These are phyloP conservation scores for Dasypogon diadema DNA, from an alignment of 2,888 invertebrate genomes.

Conservation along the genomic window DNA sequence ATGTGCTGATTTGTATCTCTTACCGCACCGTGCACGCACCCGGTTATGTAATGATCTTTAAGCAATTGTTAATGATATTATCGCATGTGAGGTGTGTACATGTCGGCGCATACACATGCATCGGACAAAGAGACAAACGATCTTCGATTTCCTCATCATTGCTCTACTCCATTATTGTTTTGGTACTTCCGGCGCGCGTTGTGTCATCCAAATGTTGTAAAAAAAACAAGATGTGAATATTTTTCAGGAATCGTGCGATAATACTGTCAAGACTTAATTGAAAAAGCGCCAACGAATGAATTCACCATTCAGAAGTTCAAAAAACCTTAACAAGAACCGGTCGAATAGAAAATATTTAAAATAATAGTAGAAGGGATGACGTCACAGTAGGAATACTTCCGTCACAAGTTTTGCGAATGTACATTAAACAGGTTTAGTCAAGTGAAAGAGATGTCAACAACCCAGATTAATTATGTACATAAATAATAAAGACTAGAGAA, in stretches of 20 bases:
- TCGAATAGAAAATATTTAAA: no score
- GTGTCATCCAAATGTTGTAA: constrained; percentile 9
- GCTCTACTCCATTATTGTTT: neutral
- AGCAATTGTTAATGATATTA: constrained; percentile 18
- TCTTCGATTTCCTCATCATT: constrained; percentile 30
- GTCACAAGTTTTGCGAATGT: no score
- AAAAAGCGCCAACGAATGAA: no score
- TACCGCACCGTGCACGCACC: neutral
- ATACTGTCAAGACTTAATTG: no score
- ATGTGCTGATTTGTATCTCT: constrained; percentile 1
- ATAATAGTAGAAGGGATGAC: no score
- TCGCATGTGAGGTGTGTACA: neutral
- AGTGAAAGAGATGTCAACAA: no score
- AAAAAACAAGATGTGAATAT: constrained; percentile 9
- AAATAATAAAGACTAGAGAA: no score
- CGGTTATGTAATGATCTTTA: constrained; percentile 3
- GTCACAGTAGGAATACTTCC: no score
- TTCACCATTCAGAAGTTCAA: no score
- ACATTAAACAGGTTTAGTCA: no score
- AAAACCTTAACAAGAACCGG: no score
- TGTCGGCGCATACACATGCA: neutral
- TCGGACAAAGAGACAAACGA: neutral
- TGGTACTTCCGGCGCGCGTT: neutral
- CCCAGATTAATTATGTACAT: no score
- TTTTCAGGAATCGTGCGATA: constrained; percentile 14